These are phyloP conservation scores for Diachasma alloeum DNA, from an alignment of 1,140 invertebrate species.

Conservation along the genomic window DNA sequence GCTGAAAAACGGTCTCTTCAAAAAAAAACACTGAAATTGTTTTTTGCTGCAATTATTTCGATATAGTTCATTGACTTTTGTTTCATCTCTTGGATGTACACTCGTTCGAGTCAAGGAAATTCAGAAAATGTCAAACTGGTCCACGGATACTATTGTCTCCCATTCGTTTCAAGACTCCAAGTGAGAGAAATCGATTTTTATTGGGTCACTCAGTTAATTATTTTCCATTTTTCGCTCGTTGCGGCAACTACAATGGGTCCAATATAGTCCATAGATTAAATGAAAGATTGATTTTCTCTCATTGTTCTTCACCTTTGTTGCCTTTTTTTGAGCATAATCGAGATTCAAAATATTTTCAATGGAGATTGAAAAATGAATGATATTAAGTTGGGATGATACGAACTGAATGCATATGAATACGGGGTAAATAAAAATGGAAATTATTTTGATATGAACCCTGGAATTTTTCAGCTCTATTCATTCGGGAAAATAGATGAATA, in stretches of 20 bases:
- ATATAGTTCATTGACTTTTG: background rate
- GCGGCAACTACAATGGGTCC: background rate
- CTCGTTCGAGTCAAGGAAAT: background rate
- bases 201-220: constrained; percentile 9
- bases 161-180: background rate
- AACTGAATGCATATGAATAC: background rate
- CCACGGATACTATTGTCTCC: background rate
- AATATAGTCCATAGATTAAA: constrained; percentile 4
- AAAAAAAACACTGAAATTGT: constrained; percentile 18
- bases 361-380: constrained; percentile 2
- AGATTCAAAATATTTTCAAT: constrained; percentile 6
- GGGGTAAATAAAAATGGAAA: background rate
- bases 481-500: background rate
- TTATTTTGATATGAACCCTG: background rate
- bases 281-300: background rate
- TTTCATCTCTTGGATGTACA: background rate
- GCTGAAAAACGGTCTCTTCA: constrained; percentile 32
- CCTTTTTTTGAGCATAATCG: background rate
- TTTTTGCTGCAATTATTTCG: background rate
- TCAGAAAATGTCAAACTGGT: too few species aligned
- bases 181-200: background rate
- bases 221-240: constrained; percentile 14
- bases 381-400: background rate
- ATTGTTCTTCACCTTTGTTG: background rate
- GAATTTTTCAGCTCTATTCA: background rate